Evolutionary conservation across 2,113 vertebrate genomes (phyloP), one percentile per base, ranked within the genome.

Genomic region (Micronycteris hirsuta): DNA sequence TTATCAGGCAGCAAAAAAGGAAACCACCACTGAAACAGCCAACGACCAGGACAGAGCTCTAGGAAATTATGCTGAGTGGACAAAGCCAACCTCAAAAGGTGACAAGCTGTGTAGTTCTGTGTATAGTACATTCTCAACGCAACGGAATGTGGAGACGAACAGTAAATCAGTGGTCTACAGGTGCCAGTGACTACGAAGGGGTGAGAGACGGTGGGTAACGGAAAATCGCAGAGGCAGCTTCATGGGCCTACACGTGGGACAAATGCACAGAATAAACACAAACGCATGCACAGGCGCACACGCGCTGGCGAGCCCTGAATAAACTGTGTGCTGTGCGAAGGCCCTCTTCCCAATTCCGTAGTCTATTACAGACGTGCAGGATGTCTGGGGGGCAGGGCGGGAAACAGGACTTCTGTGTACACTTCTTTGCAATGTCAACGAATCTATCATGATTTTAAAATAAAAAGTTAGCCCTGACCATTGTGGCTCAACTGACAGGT

Each of bases 311-410:
- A 49, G 52, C 24, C 3, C 26, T 7, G 2, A 61, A 19, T 6
- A 33, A 22, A 31, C 33, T 1, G n/a, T 0, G 45, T 5, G 1
- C 3, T 4, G 22, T 31, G 31, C 63, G 16, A 4, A 5, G 0
- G 36, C 54, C 38, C 4, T 41, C 26, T 31, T 45, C 58, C 70
- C 14, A 41, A 36, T 26, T 6, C 22, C 13, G 0, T 12, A 9
- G 14, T 10, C 5, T 15, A 3, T 28, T 52, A 28, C 0, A 16
- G n/a, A 22, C 0, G 1, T 0, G 14, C 10, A 9, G 14, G 33
- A 14, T 0, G 15, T 36, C 10, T 1, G 31, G 47, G 16, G 36
- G 33, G 41, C 17, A 7, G 24, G 24, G 58, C 28, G 58, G 20
- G 19, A 33, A n/a, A 16, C 3, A 0, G 38, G 58, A 17, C 33